A percentile compares a stretch with the other conserved stretches of the same genome.
Conservation (phyloP, 2,888 invertebrate genomes). For the Antheraea yamamai region DNA sequence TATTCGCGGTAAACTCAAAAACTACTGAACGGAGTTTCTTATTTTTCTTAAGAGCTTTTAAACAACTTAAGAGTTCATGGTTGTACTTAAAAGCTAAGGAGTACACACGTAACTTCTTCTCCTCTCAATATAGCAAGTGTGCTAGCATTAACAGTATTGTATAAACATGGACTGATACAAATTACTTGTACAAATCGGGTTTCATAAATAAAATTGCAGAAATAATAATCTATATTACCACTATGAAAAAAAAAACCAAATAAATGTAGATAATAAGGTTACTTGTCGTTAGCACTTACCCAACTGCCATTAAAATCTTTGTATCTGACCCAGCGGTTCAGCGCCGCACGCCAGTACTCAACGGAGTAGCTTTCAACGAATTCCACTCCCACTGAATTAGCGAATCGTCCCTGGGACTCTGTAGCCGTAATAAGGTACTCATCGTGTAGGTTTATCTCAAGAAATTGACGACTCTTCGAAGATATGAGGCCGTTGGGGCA, state of each 20-base stretch:
- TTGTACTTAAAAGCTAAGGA: no score
- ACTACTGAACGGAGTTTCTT: no score
- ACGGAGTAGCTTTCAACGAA: slow-evolving; percentile 92
- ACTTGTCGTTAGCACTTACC: slow-evolving; percentile 75
- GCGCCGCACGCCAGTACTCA: slow-evolving; percentile 88
- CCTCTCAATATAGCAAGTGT: no score
- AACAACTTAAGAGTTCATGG: no score
- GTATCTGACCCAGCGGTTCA: slow-evolving; percentile 89
- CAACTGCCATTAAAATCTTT: slow-evolving; percentile 89
- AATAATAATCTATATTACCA: neutral
- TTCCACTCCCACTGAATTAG: slow-evolving; percentile 94
- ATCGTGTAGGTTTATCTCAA: slow-evolving; percentile 89
- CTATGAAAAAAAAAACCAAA: neutral
- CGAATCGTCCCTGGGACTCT: slow-evolving; percentile 95
- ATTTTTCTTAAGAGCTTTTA: no score
- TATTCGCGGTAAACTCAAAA: no score
- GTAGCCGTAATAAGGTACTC: slow-evolving; percentile 91
- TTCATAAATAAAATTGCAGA: no score
- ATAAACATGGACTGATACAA: no score
- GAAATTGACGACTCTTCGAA: slow-evolving; percentile 88
- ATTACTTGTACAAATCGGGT: no score
- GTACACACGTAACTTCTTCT: no score
- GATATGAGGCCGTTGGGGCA: slow-evolving; percentile 92
- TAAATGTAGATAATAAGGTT: neutral
- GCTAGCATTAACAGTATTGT: no score